Evolutionary conservation across 2,797 vertebrate genomes (phyloP).

Genomic region (Chaunax sp.): DNA sequence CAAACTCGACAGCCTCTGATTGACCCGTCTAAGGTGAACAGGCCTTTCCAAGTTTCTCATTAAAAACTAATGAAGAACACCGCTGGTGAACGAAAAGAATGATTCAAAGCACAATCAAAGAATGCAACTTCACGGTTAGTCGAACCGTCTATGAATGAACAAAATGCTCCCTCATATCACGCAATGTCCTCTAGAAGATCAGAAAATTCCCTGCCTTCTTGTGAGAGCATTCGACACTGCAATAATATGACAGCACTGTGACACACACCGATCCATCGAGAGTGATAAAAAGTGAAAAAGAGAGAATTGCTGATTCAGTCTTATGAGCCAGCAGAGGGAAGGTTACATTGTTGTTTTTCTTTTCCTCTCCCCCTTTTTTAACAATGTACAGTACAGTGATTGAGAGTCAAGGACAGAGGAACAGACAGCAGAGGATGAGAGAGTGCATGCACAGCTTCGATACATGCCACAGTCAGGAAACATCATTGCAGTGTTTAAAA

Average conservation of each 20-base stretch:
- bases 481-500: conserved; percentile 47
- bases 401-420: conserved; percentile 64
- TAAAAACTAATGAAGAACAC: conserved; percentile 67
- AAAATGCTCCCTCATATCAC: neutral
- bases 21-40: conserved; percentile 50
- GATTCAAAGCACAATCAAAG: conserved; percentile 47
- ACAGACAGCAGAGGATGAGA: conserved; percentile 70
- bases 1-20: conserved; percentile 44
- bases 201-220: conserved; percentile 7
- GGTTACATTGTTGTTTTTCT: neutral
- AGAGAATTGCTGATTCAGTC: conserved; percentile 61
- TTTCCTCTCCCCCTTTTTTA: conserved; percentile 22
- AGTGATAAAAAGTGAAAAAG: conserved; percentile 57
- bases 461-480: conserved; percentile 67
- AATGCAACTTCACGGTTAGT: conserved; percentile 40
- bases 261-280: conserved; percentile 55
- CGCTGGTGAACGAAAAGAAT: conserved; percentile 50
- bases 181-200: neutral
- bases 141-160: conserved; percentile 17
- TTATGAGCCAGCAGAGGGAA: conserved; percentile 45
- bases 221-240: conserved; percentile 29
- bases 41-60: conserved; percentile 63
- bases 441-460: conserved; percentile 69
- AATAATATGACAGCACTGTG: conserved; percentile 41
- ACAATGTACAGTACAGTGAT: conserved; percentile 60